Evolutionary conservation across 2,113 vertebrate species (phyloP).

Genomic region (Balaeniceps rex): DNA sequence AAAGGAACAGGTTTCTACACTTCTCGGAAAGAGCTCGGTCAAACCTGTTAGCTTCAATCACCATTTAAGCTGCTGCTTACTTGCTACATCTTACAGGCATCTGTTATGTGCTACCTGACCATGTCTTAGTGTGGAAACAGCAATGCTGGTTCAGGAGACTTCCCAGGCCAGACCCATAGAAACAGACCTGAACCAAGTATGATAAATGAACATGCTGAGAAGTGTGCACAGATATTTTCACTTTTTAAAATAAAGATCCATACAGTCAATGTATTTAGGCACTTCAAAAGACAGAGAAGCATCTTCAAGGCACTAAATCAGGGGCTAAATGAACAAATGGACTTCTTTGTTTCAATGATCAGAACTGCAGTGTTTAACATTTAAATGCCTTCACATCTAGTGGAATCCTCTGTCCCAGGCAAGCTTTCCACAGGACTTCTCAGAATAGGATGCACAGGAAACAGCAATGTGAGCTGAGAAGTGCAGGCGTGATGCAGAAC

Average conservation of each 20-base stretch:
- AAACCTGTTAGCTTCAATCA: neutral
- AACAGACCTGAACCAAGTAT: neutral
- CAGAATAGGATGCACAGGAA: neutral
- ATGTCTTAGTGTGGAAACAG: neutral
- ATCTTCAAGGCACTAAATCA: neutral
- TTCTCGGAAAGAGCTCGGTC: neutral
- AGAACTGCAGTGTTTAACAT: neutral
- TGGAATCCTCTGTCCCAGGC: neutral
- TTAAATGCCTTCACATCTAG: neutral
- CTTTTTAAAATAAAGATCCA: neutral
- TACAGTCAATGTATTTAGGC: neutral
- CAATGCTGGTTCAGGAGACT: neutral
- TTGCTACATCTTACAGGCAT: neutral
- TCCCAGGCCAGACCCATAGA: neutral
- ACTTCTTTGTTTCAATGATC: neutral
- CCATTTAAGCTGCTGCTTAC: neutral
- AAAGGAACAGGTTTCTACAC: neutral
- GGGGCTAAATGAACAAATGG: neutral
- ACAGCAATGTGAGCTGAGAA: neutral
- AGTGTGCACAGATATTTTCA: neutral
- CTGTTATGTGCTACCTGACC: neutral
- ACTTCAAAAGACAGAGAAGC: neutral
- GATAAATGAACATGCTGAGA: neutral
- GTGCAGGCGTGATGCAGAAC: neutral
- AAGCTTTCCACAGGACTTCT: neutral